Conservation (phyloP, 1,140 invertebrate species). For the Bombus vancouverensis region DNA sequence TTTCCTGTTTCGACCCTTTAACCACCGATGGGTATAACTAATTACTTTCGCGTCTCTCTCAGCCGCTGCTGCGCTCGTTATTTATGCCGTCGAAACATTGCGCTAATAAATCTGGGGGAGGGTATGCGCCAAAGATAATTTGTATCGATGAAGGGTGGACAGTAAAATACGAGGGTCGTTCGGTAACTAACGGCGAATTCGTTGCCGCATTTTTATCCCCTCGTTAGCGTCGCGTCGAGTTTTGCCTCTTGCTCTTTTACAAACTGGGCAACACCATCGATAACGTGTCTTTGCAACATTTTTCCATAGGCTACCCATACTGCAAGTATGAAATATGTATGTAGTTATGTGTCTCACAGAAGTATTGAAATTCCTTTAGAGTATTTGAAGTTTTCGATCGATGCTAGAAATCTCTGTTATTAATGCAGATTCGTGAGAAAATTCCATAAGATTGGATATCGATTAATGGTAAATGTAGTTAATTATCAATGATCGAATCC, state of each 20-base stretch:
- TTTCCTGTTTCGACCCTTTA: conserved; percentile 60
- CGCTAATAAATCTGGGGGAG: conserved; percentile 57
- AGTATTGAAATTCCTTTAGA: too few species aligned
- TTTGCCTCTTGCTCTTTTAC: too few species aligned
- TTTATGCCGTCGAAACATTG: conserved; percentile 50
- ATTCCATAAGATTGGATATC: background rate
- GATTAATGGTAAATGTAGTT: background rate
- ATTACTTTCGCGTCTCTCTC: conserved; percentile 53
- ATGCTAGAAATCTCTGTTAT: too few species aligned
- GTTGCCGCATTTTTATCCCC: conserved; percentile 25
- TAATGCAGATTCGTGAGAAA: background rate
- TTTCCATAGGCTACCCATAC: background rate
- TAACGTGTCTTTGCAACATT: background rate
- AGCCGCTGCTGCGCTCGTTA: conserved; percentile 38
- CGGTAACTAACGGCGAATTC: conserved; percentile 14
- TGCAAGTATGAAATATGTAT: background rate
- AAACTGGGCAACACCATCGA: background rate
- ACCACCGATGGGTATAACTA: conserved; percentile 50
- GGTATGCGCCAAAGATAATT: conserved; percentile 41
- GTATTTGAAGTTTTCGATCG: too few species aligned
- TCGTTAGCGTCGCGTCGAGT: background rate
- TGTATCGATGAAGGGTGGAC: conserved; percentile 42
- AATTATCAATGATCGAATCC: background rate
- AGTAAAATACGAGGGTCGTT: conserved; percentile 49
- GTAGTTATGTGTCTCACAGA: too few species aligned